These are phyloP conservation scores for Charaxes varanes DNA, from an alignment of 1,140 invertebrate genomes.

Conservation along the genomic window DNA sequence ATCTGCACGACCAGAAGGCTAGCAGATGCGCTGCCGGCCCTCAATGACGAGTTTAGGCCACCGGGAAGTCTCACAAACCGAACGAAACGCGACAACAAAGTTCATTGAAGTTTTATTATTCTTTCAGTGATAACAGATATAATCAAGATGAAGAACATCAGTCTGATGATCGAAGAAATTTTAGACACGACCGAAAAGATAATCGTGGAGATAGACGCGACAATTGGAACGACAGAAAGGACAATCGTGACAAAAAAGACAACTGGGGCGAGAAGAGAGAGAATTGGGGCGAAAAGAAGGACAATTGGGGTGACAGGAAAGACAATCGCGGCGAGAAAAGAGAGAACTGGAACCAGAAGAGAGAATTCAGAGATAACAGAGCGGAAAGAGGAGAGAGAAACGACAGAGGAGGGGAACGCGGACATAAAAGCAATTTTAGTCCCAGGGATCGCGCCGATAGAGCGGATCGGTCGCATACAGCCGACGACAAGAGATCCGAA, in stretches of 20 bases:
- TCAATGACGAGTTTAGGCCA: too few species aligned
- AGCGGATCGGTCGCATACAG: constrained; percentile 32
- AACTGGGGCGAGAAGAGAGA: constrained; percentile 27
- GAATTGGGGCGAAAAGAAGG: constrained; percentile 9
- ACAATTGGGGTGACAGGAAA: constrained; percentile 15
- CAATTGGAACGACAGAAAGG: constrained; percentile 50
- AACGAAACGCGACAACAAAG: too few species aligned
- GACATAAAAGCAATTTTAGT: constrained; percentile 45
- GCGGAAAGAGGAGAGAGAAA: constrained; percentile 31
- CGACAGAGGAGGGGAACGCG: constrained; percentile 32
- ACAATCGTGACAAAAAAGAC: constrained; percentile 46
- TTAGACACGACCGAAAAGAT: constrained; percentile 29
- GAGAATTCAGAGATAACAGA: constrained; percentile 22
- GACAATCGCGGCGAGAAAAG: too few species aligned
- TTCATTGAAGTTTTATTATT: constrained; percentile 12
- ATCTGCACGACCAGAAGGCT: too few species aligned
- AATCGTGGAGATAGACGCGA: constrained; percentile 35
- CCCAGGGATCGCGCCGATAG: constrained; percentile 47
- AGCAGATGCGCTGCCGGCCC: too few species aligned
- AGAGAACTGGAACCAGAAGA: too few species aligned
- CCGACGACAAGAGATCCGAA: constrained; percentile 48
- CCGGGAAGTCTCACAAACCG: too few species aligned
- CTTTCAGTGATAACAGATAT: constrained; percentile 45
- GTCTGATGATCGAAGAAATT: constrained; percentile 32
- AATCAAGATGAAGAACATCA: constrained; percentile 37